Percentiles rank a stretch among this genome's conserved stretches.
These are phyloP conservation scores for Magallana ariakensis DNA, from an alignment of 1,140 invertebrate species.

Conservation along the genomic window DNA sequence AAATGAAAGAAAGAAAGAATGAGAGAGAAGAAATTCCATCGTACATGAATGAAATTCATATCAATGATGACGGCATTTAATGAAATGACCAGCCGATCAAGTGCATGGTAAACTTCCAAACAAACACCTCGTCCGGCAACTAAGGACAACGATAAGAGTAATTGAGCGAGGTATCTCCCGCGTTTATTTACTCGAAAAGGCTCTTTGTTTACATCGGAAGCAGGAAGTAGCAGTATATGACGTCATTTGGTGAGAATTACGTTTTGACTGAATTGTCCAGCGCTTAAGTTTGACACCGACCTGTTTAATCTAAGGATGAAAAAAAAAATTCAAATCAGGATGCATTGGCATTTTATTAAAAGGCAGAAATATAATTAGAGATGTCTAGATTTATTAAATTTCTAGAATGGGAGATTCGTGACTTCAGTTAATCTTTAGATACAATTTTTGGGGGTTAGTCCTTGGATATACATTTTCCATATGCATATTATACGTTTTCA, in stretches of 20 bases:
- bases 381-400: too few species aligned
- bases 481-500: too few species aligned
- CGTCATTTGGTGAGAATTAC: conserved; percentile 15
- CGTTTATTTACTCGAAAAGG: neutral
- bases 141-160: neutral
- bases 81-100: conserved; percentile 16
- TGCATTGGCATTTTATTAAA: neutral
- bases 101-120: conserved; percentile 27
- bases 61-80: conserved; percentile 8
- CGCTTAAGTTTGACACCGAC: neutral
- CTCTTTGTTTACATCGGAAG: conserved; percentile 22
- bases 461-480: too few species aligned
- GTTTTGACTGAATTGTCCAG: neutral
- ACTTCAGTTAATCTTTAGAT: too few species aligned
- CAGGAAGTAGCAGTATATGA: neutral
- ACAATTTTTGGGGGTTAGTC: too few species aligned
- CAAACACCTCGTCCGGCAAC: conserved; percentile 11
- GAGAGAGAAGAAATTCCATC: too few species aligned
- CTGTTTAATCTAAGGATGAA: conserved; percentile 1
- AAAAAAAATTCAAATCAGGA: neutral
- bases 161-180: conserved; percentile 22
- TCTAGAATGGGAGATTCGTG: too few species aligned
- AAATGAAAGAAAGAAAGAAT: too few species aligned
- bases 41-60: neutral
- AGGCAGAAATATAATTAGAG: too few species aligned